These are phyloP conservation scores for Channa maculata DNA, from an alignment of 2,113 vertebrate genomes.

Conservation along the genomic window DNA sequence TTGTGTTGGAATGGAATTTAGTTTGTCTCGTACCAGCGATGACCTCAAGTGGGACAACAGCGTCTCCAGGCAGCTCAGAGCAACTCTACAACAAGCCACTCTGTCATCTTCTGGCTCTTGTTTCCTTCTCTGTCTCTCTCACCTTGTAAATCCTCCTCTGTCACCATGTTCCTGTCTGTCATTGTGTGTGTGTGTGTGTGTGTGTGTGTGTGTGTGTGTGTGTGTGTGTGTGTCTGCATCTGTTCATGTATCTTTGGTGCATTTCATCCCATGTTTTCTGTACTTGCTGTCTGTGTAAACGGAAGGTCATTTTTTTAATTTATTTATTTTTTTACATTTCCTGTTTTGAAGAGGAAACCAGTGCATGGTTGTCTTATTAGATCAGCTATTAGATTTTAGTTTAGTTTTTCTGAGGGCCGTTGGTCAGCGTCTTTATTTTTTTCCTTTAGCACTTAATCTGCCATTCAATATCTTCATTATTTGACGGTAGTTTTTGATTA, in stretches of 20 bases:
- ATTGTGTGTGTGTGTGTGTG: background rate
- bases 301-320: constrained; percentile 27
- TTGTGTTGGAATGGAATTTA: constrained; percentile 50
- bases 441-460: no score
- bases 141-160: constrained; percentile 7
- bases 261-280: constrained; percentile 2
- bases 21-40: constrained; percentile 32
- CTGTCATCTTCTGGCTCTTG: constrained; percentile 29
- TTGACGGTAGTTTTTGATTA: no score
- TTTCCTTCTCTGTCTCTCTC: constrained; percentile 21
- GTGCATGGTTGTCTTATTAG: constrained; percentile 7
- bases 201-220: background rate
- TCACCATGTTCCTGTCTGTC: background rate
- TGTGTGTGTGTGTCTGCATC: constrained; percentile 8
- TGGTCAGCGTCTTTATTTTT: no score
- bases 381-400: no score
- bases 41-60: constrained; percentile 27
- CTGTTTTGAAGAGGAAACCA: constrained; percentile 53
- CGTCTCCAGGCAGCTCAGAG: constrained; percentile 26
- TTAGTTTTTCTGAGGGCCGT: no score
- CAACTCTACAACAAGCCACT: constrained; percentile 25
- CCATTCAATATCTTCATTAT: no score
- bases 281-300: constrained; percentile 23
- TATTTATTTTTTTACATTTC: constrained; percentile 56
- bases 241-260: no score